Conservation (phyloP, 2,888 invertebrate species). For the Meliscaeva auricollis region DNA sequence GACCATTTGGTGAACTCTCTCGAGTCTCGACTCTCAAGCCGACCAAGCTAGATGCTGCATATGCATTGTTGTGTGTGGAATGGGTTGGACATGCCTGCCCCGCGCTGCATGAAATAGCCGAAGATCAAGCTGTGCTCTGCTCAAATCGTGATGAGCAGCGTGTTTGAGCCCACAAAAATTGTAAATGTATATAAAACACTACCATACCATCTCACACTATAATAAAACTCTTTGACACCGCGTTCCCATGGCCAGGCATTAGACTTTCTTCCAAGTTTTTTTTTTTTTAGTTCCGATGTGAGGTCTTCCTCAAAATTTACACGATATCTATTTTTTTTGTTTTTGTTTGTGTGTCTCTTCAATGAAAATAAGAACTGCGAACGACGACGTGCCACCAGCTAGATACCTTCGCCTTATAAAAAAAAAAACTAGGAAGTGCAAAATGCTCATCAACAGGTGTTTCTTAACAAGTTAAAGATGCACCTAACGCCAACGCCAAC, state of each 20-base stretch:
- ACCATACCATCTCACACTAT: slow-evolving; percentile 23
- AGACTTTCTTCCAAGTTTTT: slow-evolving; percentile 53
- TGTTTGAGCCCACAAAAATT: background rate
- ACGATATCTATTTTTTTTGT: slow-evolving; percentile 29
- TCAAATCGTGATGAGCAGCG: slow-evolving; percentile 67
- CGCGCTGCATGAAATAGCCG: slow-evolving; percentile 38
- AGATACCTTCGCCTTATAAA: slow-evolving; percentile 11
- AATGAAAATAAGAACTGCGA: slow-evolving; percentile 53
- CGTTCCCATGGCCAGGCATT: slow-evolving; percentile 64
- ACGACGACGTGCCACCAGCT: slow-evolving; percentile 19
- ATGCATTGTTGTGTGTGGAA: slow-evolving; percentile 18
- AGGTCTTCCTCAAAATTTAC: slow-evolving; percentile 38
- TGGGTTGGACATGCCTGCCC: slow-evolving; percentile 32
- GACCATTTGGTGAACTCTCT: slow-evolving; percentile 67
- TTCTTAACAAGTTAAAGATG: slow-evolving; percentile 70
- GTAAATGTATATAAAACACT: background rate
- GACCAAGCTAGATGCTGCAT: slow-evolving; percentile 40
- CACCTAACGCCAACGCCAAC: slow-evolving; percentile 59
- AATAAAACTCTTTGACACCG: slow-evolving; percentile 38
- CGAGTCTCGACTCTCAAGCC: slow-evolving; percentile 9
- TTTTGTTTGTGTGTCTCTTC: slow-evolving; percentile 24
- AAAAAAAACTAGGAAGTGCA: slow-evolving; percentile 71
- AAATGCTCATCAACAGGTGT: slow-evolving; percentile 75
- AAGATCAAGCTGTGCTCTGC: slow-evolving; percentile 61
- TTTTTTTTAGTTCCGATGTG: slow-evolving; percentile 49